Percentiles rank a stretch among this genome's conserved stretches.
These are phyloP conservation scores for Polypedilum pembai DNA, from an alignment of 1,140 invertebrate species.

Conservation along the genomic window DNA sequence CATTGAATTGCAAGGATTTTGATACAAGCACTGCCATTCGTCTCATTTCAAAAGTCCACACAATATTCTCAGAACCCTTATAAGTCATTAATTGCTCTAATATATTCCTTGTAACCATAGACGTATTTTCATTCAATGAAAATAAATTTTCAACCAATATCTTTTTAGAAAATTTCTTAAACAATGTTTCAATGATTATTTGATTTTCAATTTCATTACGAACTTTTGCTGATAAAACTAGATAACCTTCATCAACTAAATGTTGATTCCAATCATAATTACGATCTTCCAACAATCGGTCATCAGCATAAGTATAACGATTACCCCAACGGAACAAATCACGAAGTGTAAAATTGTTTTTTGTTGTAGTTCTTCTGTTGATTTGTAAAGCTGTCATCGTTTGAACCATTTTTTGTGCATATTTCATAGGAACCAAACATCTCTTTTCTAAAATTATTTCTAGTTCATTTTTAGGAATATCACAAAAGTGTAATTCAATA, in stretches of 20 bases:
- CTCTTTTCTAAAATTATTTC: constrained; percentile 83
- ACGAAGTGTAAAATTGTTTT: constrained; percentile 88
- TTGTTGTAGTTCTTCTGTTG: constrained; percentile 75
- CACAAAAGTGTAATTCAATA: constrained; percentile 94
- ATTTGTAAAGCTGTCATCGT: constrained; percentile 87
- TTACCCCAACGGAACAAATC: constrained; percentile 98
- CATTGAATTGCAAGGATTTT: constrained; percentile 83
- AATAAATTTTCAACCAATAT: constrained; percentile 72
- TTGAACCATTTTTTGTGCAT: constrained; percentile 85
- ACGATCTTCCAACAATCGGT: constrained; percentile 42
- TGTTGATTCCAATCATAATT: constrained; percentile 97
- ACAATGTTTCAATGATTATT: constrained; percentile 70
- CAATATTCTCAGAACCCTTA: constrained; percentile 67
- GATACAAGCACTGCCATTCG: constrained; percentile 85
- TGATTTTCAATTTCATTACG: constrained; percentile 69
- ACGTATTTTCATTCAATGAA: constrained; percentile 61
- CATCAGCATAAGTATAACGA: constrained; percentile 71
- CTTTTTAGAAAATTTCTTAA: constrained; percentile 75
- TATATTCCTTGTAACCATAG: constrained; percentile 65
- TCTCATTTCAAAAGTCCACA: constrained; percentile 90
- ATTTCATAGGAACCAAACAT: constrained; percentile 78
- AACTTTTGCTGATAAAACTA: constrained; percentile 89
- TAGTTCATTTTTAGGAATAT: constrained; percentile 83
- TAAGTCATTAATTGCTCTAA: constrained; percentile 58
- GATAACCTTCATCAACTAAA: constrained; percentile 93